Evolutionary conservation across 2,888 invertebrate genomes (phyloP), one percentile per base, ranked within the genome.

Genomic region (Prosopocoilus inquinatus): DNA sequence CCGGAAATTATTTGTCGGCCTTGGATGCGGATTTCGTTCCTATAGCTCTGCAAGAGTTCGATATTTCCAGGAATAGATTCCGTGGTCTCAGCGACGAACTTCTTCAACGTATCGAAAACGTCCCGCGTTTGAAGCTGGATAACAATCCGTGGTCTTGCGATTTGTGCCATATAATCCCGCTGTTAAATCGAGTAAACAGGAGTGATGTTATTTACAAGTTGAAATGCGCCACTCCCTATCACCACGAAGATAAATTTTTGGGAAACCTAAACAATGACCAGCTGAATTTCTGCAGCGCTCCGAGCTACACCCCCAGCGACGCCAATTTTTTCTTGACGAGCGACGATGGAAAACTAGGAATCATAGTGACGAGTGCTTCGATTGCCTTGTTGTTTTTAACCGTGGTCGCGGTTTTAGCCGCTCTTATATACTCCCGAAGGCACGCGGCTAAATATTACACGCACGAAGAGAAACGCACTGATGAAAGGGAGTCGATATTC

Each of bases 361-460:
- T 84, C 70, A 78, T 82, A 36, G 80, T 81, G 2, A 81, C 80
- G 0, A 78, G 79, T 28, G 80, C 84, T 2, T 84, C 84, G 0
- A 80, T 83, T 9, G 80, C 83, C 1, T 80, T 83, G 9, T 68
- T 82, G 32, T 70, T 81, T 34, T 67, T 82, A n/a, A 77, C 80
- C 0, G 73, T 75, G 2, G 54, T 75, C 2, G 74, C 77, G 1
- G 73, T 81, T 8, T 69, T 81, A 11, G 76, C 80, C 0, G 83
- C 83, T 1, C 72, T 88, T 46, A 82, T 84, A 63, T 89, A 88
- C 69, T 84, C 88, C 57, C 82, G 86, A 47, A 84, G 88, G 49
- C 86, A 88, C 63, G 86, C 89, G 0, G 90, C 89, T 1, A 87
- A 85, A 57, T 91, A 91, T 75, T 91, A 91, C 73, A 91, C 91